Base-by-base conservation (phyloP, 2,797 vertebrate species). In the Molossus molossus region DNA sequence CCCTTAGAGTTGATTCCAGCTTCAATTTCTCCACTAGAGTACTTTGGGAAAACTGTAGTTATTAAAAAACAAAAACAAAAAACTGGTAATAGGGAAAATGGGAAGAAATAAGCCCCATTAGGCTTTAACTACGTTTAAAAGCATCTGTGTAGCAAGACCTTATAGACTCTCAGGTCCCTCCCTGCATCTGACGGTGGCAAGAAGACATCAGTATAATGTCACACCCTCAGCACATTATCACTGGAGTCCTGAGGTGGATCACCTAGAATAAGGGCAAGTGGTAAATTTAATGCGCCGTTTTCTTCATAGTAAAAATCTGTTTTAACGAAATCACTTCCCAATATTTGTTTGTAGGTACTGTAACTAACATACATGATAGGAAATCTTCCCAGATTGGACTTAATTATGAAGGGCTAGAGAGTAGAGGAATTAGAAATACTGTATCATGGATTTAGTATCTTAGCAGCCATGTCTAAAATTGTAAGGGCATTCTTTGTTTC, bases 241-340 rank as follows among this genome's bases (percentile, higher is more conserved):
- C 53, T 48, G 11, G 9, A 25, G 37, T n/a, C 48, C 14, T 45
- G 53, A 85, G 14, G 1, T 62, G 14, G 13, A 50, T 33, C 6
- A 29, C 3, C 37, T 27, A 50, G 77, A 55, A 11, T 33, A 57
- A 27, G 5, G 17, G 25, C 27, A 25, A 53, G 21, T 82, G 62
- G 13, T n/a, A 20, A 91, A 69, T 21, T 57, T 77, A 70, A 58
- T 53, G 67, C 27, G 77, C 45, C 25, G 6, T 23, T 25, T 55
- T 33, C 53, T 69, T 73, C 12, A 12, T 21, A 65, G n/a, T 70
- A 18, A 72, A 86, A 72, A 15, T 73, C 23, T 29, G 1, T 21
- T 79, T 27, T 33, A 55, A 27, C 55, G 45, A 90, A 83, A 83
- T 53, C 12, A 58, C 25, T 87, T 96, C 37, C 17, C 50, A 81